Percentiles rank a stretch among this genome's conserved stretches.
Conservation (phyloP, 92 coral and sea anemone genomes). For the Desmophyllum pertusum region DNA sequence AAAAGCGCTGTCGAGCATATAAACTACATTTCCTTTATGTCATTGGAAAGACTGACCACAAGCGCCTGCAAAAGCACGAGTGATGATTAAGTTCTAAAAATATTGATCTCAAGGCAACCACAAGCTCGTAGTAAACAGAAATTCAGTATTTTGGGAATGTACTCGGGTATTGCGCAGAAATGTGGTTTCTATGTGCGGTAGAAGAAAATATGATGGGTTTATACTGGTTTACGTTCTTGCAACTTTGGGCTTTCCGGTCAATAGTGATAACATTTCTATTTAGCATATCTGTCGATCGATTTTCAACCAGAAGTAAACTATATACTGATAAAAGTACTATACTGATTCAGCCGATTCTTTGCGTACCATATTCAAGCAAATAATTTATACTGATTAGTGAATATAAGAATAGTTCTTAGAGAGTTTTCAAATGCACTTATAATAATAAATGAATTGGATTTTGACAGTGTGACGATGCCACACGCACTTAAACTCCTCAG, state of each 20-base stretch:
- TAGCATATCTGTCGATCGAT: not conserved
- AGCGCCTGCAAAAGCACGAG: constrained; percentile 5
- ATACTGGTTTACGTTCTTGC: not conserved
- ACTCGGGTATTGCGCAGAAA: constrained; percentile 7
- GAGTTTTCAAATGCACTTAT: not conserved
- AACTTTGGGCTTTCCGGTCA: not conserved
- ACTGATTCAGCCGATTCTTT: not conserved
- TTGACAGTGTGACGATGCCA: not conserved
- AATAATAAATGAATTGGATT: not conserved
- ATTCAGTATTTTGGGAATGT: constrained; percentile 17
- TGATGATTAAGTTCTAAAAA: constrained; percentile 1
- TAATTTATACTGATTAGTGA: not conserved
- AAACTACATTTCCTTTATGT: constrained; percentile 22
- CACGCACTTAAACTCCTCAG: not conserved
- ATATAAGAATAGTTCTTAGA: not conserved
- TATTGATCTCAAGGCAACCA: constrained; percentile 25
- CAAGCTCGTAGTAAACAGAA: not conserved
- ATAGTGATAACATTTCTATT: not conserved
- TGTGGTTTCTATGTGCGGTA: not conserved
- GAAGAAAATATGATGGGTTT: not conserved
- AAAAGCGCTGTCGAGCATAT: not conserved
- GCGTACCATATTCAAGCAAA: not conserved
- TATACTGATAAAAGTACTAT: too few species aligned
- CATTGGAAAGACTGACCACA: not conserved
- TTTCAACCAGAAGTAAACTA: not conserved